Percentiles rank a stretch among this genome's conserved stretches.
These are phyloP conservation scores for Myioborus melanocephalus DNA, from an alignment of 2,797 vertebrate genomes.

Conservation along the genomic window DNA sequence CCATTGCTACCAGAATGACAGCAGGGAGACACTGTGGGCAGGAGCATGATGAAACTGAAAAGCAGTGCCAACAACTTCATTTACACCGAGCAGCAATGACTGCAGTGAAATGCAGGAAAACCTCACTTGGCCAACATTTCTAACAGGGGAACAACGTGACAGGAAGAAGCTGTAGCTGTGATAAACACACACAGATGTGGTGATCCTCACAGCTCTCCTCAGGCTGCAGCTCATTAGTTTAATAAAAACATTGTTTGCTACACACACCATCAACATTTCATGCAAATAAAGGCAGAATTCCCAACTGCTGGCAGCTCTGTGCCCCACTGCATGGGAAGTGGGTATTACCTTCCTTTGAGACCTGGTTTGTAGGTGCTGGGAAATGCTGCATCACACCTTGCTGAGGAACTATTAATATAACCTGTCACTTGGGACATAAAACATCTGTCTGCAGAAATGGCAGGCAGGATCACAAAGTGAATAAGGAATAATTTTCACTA, in stretches of 20 bases:
- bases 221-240: neutral
- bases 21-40: neutral
- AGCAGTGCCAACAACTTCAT: neutral
- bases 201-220: neutral
- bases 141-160: neutral
- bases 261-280: neutral
- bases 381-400: neutral
- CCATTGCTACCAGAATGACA: neutral
- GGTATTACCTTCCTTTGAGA: neutral
- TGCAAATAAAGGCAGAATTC: neutral
- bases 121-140: neutral
- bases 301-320: neutral
- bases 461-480: constrained; percentile 3
- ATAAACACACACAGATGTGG: neutral
- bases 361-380: neutral
- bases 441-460: neutral
- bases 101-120: neutral
- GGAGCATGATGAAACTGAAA: neutral
- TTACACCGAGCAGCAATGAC: neutral
- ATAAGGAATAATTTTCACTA: constrained; percentile 7
- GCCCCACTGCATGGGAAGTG: neutral
- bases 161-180: neutral
- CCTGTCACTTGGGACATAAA: neutral
- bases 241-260: neutral
- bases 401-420: neutral